A percentile compares a stretch with the other conserved stretches of the same genome.
These are phyloP conservation scores for Oasisia sp. DNA, from an alignment of 2,888 invertebrate species.

Conservation along the genomic window DNA sequence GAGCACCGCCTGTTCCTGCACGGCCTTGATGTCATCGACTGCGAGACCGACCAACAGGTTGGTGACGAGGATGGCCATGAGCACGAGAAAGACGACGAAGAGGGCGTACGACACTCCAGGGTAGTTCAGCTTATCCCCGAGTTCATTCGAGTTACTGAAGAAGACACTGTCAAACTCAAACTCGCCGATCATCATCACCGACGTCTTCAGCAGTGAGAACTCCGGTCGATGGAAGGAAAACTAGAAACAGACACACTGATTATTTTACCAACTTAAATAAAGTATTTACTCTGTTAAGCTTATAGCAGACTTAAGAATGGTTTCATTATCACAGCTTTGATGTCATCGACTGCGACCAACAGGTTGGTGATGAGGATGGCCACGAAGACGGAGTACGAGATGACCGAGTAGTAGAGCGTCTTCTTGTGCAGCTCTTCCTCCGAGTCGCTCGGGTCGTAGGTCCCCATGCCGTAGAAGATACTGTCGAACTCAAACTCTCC, in stretches of 20 bases:
- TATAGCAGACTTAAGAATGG: no score
- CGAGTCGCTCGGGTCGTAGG: neutral
- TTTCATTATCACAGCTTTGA: slow-evolving; percentile 58
- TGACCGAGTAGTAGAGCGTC: slow-evolving; percentile 47
- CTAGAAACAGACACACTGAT: slow-evolving; percentile 34
- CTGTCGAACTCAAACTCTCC: slow-evolving; percentile 63
- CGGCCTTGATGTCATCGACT: slow-evolving; percentile 70
- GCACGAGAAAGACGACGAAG: slow-evolving; percentile 62
- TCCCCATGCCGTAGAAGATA: slow-evolving; percentile 44
- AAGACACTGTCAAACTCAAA: slow-evolving; percentile 61
- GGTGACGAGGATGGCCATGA: slow-evolving; percentile 65
- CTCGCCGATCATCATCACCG: slow-evolving; percentile 66
- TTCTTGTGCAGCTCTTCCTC: neutral
- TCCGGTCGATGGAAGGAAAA: slow-evolving; percentile 51
- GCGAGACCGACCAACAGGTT: slow-evolving; percentile 69
- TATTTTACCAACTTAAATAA: no score
- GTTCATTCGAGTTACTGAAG: slow-evolving; percentile 21
- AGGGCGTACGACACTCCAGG: slow-evolving; percentile 63
- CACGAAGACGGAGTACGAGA: slow-evolving; percentile 66
- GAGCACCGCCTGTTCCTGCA: slow-evolving; percentile 68
- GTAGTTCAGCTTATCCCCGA: slow-evolving; percentile 43
- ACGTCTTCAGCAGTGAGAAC: slow-evolving; percentile 59
- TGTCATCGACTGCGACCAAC: slow-evolving; percentile 70
- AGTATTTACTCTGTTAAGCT: no score
- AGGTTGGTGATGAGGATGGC: slow-evolving; percentile 66